Evolutionary conservation across 2,113 vertebrate species (phyloP), one percentile per base, ranked within the genome.

Genomic region (Microcebus murinus): DNA sequence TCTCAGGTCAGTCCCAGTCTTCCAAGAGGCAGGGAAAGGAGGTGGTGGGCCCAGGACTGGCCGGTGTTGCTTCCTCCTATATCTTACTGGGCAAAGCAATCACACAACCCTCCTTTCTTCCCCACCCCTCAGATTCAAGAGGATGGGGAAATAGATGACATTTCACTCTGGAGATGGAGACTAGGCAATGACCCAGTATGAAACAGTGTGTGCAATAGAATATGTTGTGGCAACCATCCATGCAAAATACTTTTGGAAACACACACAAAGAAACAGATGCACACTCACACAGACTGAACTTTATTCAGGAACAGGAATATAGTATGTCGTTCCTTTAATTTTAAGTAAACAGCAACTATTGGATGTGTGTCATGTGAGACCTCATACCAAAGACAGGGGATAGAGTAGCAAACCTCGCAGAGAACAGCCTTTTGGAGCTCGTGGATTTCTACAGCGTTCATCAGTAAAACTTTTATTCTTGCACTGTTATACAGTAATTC

Each of bases 351-450:
- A 70, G 63, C 48, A 77, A 45, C 70, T 52, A 61, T 4, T 73
- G 7, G 4, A 1, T 67, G 2, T 63, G 10, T 45, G 31, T 20
- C 21, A 61, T 20, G 20, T 42, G 8, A 80, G 17, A 27, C 0
- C 1, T 74, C 50, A 31, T 12, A 9, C 4, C 0, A 27, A 52
- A 13, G 1, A 29, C 5, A 27, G 4, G 34, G 8, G 1, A 8
- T 29, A 29, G 15, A 80, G 9, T 6, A 17, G n/a, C 15, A n/a
- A 84, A 36, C 15, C 29, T 57, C 31, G 20, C 5, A 87, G 27
- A 59, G 18, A 11, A 39, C 42, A 31, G 4, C 8, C 3, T 95
- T 50, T 15, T 1, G 0, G 36, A 63, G 50, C 10, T 77, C 42
- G 31, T 18, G 25, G 10, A 42, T 67, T 23, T 81, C 61, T 82